Percentiles rank a stretch among this genome's conserved stretches.
phyloP scores from a whole-genome alignment of 2,113 vertebrate species.

The Nothocercus nigrocapillus region DNA sequence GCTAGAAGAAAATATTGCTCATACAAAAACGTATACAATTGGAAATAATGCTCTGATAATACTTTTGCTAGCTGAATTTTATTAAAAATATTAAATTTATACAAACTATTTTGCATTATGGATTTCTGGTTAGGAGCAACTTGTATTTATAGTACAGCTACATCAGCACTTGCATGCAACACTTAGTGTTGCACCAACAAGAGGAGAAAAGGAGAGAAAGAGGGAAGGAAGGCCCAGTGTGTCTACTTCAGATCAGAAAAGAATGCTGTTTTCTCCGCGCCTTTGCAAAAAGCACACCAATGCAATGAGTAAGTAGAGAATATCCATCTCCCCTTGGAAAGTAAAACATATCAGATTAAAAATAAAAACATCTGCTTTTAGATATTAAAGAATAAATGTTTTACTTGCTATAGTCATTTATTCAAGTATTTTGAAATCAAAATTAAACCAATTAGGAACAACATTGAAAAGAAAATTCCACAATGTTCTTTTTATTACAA shows the following conservation, averaged over 20 bases:
- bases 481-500: not conserved
- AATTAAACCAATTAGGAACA: not conserved
- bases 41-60: not conserved
- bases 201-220: not conserved
- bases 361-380: not conserved
- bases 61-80: not conserved
- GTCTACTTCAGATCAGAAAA: not conserved
- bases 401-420: not conserved
- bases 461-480: not conserved
- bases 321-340: not conserved
- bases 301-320: accelerated
- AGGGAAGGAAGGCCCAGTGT: accelerated
- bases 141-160: not conserved
- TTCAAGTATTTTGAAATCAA: not conserved
- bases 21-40: not conserved
- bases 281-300: not conserved
- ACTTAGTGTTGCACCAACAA: not conserved
- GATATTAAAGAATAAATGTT: not conserved
- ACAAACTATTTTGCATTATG: too few relatives aligned
- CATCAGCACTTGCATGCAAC: not conserved
- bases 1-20: not conserved
- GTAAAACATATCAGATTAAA: not conserved
- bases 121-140: not conserved
- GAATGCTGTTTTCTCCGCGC: not conserved
- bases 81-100: not conserved